Conservation (phyloP, 2,113 vertebrate genomes). For the Coreoperca whiteheadi region DNA sequence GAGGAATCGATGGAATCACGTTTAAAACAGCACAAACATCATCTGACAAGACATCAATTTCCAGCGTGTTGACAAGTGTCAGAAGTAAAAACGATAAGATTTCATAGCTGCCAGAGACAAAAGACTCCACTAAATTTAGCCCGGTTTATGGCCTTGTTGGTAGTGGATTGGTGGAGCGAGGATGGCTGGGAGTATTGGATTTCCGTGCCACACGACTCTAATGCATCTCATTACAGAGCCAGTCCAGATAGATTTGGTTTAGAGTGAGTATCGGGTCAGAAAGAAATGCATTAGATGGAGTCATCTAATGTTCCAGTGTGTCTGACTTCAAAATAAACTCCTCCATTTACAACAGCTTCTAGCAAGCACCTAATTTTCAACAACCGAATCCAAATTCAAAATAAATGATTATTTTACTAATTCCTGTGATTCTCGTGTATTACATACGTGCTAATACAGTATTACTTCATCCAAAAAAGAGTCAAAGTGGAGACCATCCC, state of each 20-base stretch:
- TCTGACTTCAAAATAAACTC: slow-evolving; percentile 16
- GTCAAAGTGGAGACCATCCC: not conserved
- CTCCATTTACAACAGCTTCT: not conserved
- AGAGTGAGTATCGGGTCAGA: slow-evolving; percentile 17
- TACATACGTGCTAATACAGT: too few species aligned
- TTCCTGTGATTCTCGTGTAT: not conserved
- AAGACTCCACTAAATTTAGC: slow-evolving; percentile 36
- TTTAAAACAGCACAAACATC: slow-evolving; percentile 36
- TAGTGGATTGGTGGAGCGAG: slow-evolving; percentile 9
- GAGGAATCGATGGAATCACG: slow-evolving; percentile 46
- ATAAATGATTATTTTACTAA: not conserved
- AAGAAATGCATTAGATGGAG: slow-evolving; percentile 23
- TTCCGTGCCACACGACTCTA: slow-evolving; percentile 43
- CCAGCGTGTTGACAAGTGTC: slow-evolving; percentile 30
- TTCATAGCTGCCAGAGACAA: slow-evolving; percentile 45
- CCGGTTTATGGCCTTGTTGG: slow-evolving; percentile 13
- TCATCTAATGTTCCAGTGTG: not conserved
- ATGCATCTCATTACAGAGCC: slow-evolving; percentile 52
- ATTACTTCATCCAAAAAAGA: too few species aligned
- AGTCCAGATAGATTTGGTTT: slow-evolving; percentile 40
- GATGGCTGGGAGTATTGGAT: slow-evolving; percentile 47
- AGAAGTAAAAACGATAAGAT: slow-evolving; percentile 42
- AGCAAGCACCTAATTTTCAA: not conserved
- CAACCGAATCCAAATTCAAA: not conserved
- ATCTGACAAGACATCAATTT: slow-evolving; percentile 49